Evolutionary conservation across 2,797 vertebrate species (phyloP), one percentile per base, ranked within the genome.

Genomic region (Bryconaethiops microstoma): DNA sequence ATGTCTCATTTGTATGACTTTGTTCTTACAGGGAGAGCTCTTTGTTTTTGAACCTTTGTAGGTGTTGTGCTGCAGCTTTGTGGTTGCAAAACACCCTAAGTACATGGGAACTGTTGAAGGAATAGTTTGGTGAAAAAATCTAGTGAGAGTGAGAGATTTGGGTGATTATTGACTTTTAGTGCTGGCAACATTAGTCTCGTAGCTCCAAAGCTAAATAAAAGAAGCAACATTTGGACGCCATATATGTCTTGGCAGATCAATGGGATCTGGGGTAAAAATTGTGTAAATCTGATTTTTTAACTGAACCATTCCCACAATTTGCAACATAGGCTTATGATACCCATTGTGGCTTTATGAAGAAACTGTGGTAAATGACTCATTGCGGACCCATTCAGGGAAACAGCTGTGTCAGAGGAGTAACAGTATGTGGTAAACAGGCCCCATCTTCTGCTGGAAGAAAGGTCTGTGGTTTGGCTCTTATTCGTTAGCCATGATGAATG

Each of bases 1-100:
- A 25, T 40, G 60, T 68, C 39, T 68, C 50, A 54, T 68, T 40
- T 78, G 45, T 76, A 68, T 59, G 50, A 23, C 54, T 77, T 76
- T 68, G 55, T 68, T 82, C 39, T 67, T 70, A 19, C 54, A 69
- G 19, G 65, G 40, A 76, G n/a, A 0, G 5, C 23, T 45, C 13
- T 21, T 45, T 42, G 35, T 55, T 23, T 48, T 10, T 57, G 9
- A 40, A 21, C 50, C 21, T 13, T 13, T 29, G 23, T 59, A 70
- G 48, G n/a, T 50, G 9, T 45, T 39, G 40, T 10, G 60, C 29
- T 25, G 16, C 35, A n/a, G 10, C 7, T 55, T 13, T 25, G 52
- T 19, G 5, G 29, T 42, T 73, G 2, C 23, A 35, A 71, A 54
- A 75, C 19, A 55, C 23, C 17, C 40, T 68, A 19, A 23, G 21